Conservation (phyloP, 2,113 vertebrate genomes). For the Pristiophorus japonicus region DNA sequence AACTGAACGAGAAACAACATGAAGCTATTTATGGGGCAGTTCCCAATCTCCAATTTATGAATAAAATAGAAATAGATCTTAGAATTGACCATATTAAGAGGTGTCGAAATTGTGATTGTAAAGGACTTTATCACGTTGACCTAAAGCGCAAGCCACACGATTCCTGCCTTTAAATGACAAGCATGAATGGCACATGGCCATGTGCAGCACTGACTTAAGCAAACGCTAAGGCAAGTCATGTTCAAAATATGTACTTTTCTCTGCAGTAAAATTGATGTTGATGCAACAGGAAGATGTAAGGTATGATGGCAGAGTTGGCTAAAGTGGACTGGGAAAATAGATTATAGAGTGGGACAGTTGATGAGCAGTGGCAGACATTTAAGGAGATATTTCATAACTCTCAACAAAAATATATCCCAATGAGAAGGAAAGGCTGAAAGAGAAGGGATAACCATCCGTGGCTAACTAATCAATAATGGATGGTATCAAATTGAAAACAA, state of each 20-base stretch:
- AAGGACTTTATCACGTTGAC: background rate
- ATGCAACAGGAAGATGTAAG: background rate
- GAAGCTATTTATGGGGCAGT: background rate
- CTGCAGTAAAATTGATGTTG: background rate
- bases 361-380: too few relatives aligned
- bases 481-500: too few relatives aligned
- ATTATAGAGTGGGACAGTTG: too few relatives aligned
- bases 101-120: background rate
- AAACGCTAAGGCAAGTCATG: background rate
- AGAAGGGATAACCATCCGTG: too few relatives aligned
- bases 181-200: background rate
- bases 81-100: background rate
- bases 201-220: background rate
- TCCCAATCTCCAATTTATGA: background rate
- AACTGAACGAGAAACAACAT: background rate
- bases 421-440: too few relatives aligned
- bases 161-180: background rate
- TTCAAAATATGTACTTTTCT: constrained; percentile 22
- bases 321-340: too few relatives aligned
- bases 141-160: background rate
- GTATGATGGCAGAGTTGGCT: too few relatives aligned
- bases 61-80: background rate
- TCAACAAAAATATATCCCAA: too few relatives aligned
- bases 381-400: too few relatives aligned
- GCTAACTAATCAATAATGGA: too few relatives aligned